These are phyloP conservation scores for Periophthalmodon schlosseri DNA, from an alignment of 2,113 vertebrate species.

Conservation along the genomic window DNA sequence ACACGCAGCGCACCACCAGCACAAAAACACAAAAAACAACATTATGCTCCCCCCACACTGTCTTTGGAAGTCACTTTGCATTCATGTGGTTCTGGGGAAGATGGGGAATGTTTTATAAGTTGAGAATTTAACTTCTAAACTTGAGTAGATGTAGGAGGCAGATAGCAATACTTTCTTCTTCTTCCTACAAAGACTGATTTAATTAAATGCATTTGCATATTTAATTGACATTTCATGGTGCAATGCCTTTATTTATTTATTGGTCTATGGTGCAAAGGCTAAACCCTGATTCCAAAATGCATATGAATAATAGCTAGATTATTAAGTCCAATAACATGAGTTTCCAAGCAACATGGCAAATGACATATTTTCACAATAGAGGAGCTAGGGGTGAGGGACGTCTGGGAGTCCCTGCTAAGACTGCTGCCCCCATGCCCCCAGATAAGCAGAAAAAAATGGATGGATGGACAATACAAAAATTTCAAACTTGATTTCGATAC, in stretches of 20 bases:
- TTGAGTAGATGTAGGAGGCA: neutral
- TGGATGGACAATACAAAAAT: no score
- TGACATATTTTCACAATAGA: no score
- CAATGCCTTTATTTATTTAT: neutral
- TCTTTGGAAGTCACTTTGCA: slow-evolving; percentile 26
- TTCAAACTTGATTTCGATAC: no score
- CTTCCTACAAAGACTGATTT: neutral
- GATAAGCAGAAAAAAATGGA: no score
- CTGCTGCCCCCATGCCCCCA: no score
- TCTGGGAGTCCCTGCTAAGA: no score
- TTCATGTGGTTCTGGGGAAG: neutral
- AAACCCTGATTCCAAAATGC: no score
- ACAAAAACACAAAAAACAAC: slow-evolving; percentile 53
- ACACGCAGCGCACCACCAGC: slow-evolving; percentile 31
- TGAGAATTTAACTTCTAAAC: neutral
- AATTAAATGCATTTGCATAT: neutral
- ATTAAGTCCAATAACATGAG: neutral
- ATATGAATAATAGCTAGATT: neutral
- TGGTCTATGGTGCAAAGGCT: neutral
- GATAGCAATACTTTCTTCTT: neutral
- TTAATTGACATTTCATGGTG: neutral
- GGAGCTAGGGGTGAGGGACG: no score
- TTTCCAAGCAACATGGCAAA: no score
- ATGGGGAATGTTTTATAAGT: neutral
- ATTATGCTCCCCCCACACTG: slow-evolving; percentile 44